Evolutionary conservation across 2,113 vertebrate species (phyloP), one percentile per base, ranked within the genome.

Genomic region (Pteronura brasiliensis): DNA sequence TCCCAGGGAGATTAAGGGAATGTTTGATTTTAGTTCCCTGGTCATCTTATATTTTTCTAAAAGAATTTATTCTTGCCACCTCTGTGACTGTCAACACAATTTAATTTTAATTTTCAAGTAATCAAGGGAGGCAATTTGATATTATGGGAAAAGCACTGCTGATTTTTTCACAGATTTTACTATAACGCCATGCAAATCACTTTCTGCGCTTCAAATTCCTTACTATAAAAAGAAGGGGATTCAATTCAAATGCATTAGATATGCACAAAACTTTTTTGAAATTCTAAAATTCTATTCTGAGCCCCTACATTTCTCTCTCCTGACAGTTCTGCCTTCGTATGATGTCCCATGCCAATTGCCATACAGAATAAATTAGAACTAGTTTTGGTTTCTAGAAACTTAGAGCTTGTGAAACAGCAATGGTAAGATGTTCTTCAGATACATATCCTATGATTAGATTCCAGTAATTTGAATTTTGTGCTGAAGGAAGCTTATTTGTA

Each of bases 231-330:
- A 96, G 7, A 80, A n/a, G 2, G n/a, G 12, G 77, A 55, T 14
- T 90, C 69, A 42, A 93, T 93, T 90, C 69, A n/a, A 71, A 47
- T 96, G 21, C 8, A 72, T 84, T 79, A 79, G 4, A 65, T 52
- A 86, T 44, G 81, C n/a, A 69, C 10, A 34, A 81, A 15, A 10
- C 39, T 86, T 79, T 77, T 87, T 63, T 10, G 39, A 83, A 87
- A 85, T 67, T 95, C 92, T 86, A 76, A 94, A 89, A 87, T 82
- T 93, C 83, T 94, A 77, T 80, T 95, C 17, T 76, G 52, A 87
- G 44, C 39, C 39, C 84, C 69, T 81, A 65, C 39, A 17, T 84
- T 94, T 94, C 49, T 91, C 90, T 96, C 31, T 81, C 63, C 63
- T 91, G 18, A 81, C 57, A 87, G 47, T 87, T 79, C 44, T 49